phyloP scores from a whole-genome alignment of 2,888 invertebrate species.

The Theodoxus fluviatilis region DNA sequence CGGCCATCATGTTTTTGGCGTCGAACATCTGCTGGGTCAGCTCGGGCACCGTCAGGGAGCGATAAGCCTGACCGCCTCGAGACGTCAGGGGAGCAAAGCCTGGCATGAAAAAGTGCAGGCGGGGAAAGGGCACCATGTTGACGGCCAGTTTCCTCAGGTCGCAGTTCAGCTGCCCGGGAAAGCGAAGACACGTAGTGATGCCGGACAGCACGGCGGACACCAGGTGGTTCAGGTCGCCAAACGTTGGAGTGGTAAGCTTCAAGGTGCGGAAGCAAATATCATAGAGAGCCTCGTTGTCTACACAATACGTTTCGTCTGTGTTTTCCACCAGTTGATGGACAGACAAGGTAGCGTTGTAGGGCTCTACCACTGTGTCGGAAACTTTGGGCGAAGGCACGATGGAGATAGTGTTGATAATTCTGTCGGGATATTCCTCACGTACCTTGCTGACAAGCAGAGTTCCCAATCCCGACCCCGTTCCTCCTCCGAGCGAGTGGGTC shows the following conservation, averaged over 20 bases:
- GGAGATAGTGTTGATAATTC: conserved; percentile 26
- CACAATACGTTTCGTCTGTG: conserved; percentile 25
- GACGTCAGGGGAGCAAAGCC: conserved; percentile 28
- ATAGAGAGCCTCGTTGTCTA: conserved; percentile 31
- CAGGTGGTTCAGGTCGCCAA: conserved; percentile 30
- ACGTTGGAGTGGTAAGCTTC: conserved; percentile 27
- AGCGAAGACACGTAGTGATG: conserved; percentile 27
- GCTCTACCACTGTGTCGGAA: conserved; percentile 29
- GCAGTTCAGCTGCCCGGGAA: conserved; percentile 29
- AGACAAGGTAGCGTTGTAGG: conserved; percentile 27
- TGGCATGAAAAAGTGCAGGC: conserved; percentile 31
- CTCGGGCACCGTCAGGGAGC: conserved; percentile 28
- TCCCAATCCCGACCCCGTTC: conserved; percentile 27
- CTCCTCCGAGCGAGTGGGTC: conserved; percentile 27
- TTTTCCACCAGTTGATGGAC: background rate
- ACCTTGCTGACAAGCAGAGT: conserved; percentile 21
- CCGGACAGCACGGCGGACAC: conserved; percentile 29
- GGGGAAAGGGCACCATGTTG: conserved; percentile 31
- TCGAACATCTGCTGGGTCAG: conserved; percentile 31
- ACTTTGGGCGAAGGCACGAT: conserved; percentile 28
- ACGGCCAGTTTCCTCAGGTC: conserved; percentile 29
- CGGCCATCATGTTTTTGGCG: conserved; percentile 33
- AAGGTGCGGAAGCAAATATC: conserved; percentile 28
- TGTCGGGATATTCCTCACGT: conserved; percentile 25
- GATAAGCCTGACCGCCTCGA: conserved; percentile 24